Evolutionary conservation across 1,140 invertebrate genomes (phyloP).

Genomic region (Diplogasteroides magnus): DNA sequence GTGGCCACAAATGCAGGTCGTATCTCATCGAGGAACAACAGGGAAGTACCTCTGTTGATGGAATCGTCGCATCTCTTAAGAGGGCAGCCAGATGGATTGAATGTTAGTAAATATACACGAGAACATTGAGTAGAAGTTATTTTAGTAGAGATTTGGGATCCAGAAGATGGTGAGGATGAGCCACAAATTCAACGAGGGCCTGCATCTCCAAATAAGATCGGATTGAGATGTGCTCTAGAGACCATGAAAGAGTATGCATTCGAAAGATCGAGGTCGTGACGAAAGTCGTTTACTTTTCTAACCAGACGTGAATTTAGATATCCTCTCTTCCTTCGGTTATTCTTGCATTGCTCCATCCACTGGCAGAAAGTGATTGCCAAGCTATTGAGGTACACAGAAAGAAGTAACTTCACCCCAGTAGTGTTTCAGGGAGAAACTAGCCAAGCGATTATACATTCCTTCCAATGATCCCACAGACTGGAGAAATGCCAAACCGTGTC

Average conservation of each 20-base stretch:
- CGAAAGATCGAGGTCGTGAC: conserved; percentile 53
- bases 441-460: conserved; percentile 40
- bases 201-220: conserved; percentile 63
- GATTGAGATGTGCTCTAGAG: conserved; percentile 61
- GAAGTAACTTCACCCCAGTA: background rate
- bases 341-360: conserved; percentile 42
- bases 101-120: conserved; percentile 21
- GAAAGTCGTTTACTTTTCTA: conserved; percentile 8
- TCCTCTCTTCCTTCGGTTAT: conserved; percentile 46
- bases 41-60: conserved; percentile 63
- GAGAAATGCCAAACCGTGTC: conserved; percentile 42
- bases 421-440: conserved; percentile 24
- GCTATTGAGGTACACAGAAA: conserved; percentile 25
- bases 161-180: conserved; percentile 58
- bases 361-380: conserved; percentile 40
- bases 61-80: conserved; percentile 53
- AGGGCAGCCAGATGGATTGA: conserved; percentile 49
- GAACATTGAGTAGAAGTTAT: conserved; percentile 20
- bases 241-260: conserved; percentile 64
- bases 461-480: conserved; percentile 44
- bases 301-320: conserved; percentile 29
- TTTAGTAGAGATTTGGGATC: conserved; percentile 65
- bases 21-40: conserved; percentile 64
- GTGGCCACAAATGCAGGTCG: conserved; percentile 59
- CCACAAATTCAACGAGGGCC: conserved; percentile 64